These are phyloP conservation scores for Episyrphus balteatus DNA, from an alignment of 1,140 invertebrate genomes.

Conservation along the genomic window DNA sequence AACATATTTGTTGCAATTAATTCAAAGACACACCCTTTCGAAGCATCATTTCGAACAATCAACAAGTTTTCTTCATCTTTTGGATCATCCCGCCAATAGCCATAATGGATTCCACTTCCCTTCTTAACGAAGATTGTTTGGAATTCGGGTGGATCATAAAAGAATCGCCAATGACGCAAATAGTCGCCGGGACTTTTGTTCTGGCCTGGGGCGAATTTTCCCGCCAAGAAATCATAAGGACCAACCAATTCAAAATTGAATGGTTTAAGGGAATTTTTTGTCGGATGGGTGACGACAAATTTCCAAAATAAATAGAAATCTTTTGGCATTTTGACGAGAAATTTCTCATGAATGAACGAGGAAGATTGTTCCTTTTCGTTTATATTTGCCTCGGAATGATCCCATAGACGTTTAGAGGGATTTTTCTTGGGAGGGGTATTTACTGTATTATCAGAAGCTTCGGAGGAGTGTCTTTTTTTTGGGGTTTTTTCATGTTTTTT, in stretches of 20 bases:
- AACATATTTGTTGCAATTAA: constrained; percentile 75
- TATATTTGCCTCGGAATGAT: no score
- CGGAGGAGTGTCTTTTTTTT: constrained; percentile 3
- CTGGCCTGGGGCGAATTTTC: constrained; percentile 47
- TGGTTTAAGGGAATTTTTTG: constrained; percentile 44
- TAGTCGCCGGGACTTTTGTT: constrained; percentile 48
- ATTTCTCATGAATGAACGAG: constrained; percentile 54
- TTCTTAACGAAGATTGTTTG: constrained; percentile 62
- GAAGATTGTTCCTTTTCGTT: neutral
- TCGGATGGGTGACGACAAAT: constrained; percentile 53
- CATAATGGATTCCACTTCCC: constrained; percentile 66
- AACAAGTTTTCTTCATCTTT: constrained; percentile 56
- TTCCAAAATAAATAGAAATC: constrained; percentile 82
- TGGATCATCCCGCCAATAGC: constrained; percentile 80
- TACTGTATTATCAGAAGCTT: neutral
- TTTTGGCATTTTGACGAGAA: constrained; percentile 74
- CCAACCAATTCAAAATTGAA: constrained; percentile 68
- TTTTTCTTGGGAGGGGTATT: no score
- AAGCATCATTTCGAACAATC: constrained; percentile 61
- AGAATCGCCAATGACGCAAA: constrained; percentile 80
- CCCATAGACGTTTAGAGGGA: no score
- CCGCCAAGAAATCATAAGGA: constrained; percentile 72
- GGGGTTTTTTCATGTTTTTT: neutral
- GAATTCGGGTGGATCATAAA: constrained; percentile 89
- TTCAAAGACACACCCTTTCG: constrained; percentile 54